Evolutionary conservation across 2,113 vertebrate species (phyloP).

Genomic region (Coregonus clupeaformis): DNA sequence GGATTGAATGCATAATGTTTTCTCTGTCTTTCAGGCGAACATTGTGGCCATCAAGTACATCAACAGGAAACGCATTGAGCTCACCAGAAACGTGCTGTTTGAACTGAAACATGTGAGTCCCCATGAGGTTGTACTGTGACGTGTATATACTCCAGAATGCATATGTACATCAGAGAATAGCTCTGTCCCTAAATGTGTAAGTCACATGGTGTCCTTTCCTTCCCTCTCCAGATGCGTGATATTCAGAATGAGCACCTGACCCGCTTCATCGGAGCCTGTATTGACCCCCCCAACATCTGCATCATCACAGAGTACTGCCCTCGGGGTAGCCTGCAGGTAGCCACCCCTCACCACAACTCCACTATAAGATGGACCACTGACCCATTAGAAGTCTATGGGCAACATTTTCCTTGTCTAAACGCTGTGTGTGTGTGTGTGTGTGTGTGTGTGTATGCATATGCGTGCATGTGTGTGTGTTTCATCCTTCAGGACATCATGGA

Average conservation of each 20-base stretch:
- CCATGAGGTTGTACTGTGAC: neutral
- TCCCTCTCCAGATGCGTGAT: conserved; percentile 75
- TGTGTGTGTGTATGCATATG: conserved; percentile 13
- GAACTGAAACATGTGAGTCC: conserved; percentile 89
- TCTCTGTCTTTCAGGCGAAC: conserved; percentile 78
- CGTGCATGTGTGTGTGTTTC: conserved; percentile 6
- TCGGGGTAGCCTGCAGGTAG: conserved; percentile 81
- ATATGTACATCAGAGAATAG: neutral
- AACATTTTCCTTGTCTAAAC: neutral
- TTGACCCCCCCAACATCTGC: conserved; percentile 81
- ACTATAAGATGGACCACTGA: neutral
- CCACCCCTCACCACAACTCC: neutral
- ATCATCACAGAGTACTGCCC: conserved; percentile 85
- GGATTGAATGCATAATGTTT: neutral
- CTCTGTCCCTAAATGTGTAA: neutral
- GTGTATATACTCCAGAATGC: neutral
- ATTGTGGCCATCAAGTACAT: conserved; percentile 86
- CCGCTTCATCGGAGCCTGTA: conserved; percentile 81
- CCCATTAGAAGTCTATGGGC: neutral
- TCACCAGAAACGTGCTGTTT: conserved; percentile 86
- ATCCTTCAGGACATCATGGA: conserved; percentile 86
- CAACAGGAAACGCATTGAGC: conserved; percentile 86
- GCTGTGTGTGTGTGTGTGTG: neutral
- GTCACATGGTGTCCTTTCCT: neutral
- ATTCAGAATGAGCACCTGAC: conserved; percentile 85